Percentiles rank a stretch among this genome's conserved stretches.
Evolutionary conservation across 1,140 invertebrate species (phyloP).

Genomic region (Dryas iulia): DNA sequence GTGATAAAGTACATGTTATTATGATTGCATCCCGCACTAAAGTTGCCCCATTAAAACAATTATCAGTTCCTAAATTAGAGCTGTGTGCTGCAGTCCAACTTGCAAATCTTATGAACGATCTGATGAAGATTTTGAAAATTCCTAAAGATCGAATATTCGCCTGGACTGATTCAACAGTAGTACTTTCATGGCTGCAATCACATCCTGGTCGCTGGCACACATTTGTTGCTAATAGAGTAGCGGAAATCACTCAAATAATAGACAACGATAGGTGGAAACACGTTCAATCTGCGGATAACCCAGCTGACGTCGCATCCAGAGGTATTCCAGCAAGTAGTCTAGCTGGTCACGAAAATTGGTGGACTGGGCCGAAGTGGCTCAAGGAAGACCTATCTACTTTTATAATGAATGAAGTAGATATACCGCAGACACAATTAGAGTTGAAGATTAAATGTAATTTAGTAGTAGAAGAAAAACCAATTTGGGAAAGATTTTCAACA

Average conservation of each 20-base stretch:
- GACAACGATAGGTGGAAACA: conserved; percentile 47
- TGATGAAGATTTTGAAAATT: conserved; percentile 38
- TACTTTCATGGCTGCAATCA: conserved; percentile 41
- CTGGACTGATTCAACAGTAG: conserved; percentile 60
- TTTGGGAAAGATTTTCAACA: conserved; percentile 33
- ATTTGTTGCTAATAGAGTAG: conserved; percentile 63
- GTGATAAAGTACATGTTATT: conserved; percentile 21
- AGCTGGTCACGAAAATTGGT: conserved; percentile 23
- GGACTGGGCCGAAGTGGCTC: conserved; percentile 33
- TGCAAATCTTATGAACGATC: conserved; percentile 28
- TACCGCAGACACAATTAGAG: conserved; percentile 35
- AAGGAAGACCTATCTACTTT: conserved; percentile 13
- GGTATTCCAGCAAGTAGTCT: conserved; percentile 39
- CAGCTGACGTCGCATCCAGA: conserved; percentile 61
- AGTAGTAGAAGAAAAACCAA: conserved; percentile 16
- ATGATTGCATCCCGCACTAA: conserved; percentile 31
- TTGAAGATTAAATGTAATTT: conserved; percentile 18
- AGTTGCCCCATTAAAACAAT: conserved; percentile 46
- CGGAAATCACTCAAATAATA: conserved; percentile 48
- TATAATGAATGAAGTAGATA: background rate
- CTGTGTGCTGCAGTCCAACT: conserved; percentile 50
- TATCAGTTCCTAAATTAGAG: conserved; percentile 45
- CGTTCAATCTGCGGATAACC: conserved; percentile 51
- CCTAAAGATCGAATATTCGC: conserved; percentile 43
- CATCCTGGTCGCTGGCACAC: conserved; percentile 42